These are phyloP conservation scores for Drosophila melanica DNA, from an alignment of 1,140 invertebrate species.

Conservation along the genomic window DNA sequence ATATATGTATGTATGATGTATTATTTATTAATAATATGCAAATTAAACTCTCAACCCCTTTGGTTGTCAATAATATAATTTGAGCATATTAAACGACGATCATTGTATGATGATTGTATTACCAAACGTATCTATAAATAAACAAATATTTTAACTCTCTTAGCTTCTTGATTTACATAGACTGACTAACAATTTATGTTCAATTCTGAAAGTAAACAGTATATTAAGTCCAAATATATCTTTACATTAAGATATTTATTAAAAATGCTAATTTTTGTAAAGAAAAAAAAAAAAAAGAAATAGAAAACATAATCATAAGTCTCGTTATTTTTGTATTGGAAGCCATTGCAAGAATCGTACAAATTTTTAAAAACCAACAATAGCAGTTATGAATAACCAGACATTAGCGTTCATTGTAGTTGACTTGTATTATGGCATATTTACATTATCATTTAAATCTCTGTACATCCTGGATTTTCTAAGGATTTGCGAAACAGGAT, in stretches of 20 bases:
- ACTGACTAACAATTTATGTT: no score
- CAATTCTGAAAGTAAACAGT: no score
- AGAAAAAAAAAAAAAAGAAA: neutral
- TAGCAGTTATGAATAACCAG: conserved; percentile 58
- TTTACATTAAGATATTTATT: no score
- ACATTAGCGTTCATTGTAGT: conserved; percentile 34
- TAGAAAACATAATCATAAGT: neutral
- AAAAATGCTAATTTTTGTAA: neutral
- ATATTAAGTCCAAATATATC: no score
- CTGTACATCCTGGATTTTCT: conserved; percentile 65
- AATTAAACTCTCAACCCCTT: no score
- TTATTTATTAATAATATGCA: neutral
- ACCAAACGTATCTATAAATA: no score
- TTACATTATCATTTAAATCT: conserved; percentile 66
- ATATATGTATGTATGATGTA: conserved; percentile 10
- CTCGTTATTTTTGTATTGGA: neutral
- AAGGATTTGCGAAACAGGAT: conserved; percentile 69
- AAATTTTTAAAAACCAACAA: conserved; percentile 58
- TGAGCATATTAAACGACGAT: no score
- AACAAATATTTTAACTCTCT: no score
- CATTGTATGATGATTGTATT: no score
- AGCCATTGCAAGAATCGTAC: conserved; percentile 2
- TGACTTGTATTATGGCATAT: conserved; percentile 12
- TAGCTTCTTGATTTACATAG: no score
- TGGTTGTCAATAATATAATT: no score